Conservation (phyloP, 2,113 vertebrate species). For the Istiophorus platypterus region DNA sequence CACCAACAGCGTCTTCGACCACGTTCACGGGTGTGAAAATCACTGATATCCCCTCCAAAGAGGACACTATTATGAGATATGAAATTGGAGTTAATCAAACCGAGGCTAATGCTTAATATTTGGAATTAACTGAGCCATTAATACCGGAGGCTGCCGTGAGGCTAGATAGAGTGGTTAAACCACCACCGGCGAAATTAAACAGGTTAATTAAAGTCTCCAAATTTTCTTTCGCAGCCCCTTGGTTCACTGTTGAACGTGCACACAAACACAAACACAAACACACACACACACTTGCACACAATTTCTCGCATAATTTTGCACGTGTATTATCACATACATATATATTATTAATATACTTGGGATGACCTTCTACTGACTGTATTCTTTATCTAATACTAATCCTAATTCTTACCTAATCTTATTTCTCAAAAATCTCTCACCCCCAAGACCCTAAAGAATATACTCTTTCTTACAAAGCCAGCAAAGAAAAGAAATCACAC, state of each 20-base stretch:
- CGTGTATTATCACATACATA: no score
- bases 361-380: constrained; percentile 27
- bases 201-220: constrained; percentile 82
- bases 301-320: not conserved
- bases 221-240: constrained; percentile 57
- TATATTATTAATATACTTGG: constrained; percentile 25
- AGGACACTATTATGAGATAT: constrained; percentile 68
- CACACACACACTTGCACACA: constrained; percentile 34
- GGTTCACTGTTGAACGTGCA: constrained; percentile 46
- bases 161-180: constrained; percentile 75
- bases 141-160: constrained; percentile 58
- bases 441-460: not conserved
- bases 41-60: constrained; percentile 56
- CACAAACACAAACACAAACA: constrained; percentile 26
- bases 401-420: constrained; percentile 11
- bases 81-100: constrained; percentile 80
- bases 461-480: not conserved
- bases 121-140: constrained; percentile 76
- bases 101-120: constrained; percentile 75
- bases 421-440: not conserved
- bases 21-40: constrained; percentile 63
- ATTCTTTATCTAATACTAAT: constrained; percentile 46
- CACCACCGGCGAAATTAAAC: constrained; percentile 77
- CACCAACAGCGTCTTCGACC: constrained; percentile 15
- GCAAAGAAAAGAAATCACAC: not conserved